Evolutionary conservation across 2,113 vertebrate genomes (phyloP), one percentile per base, ranked within the genome.

Genomic region (Argyrosomus japonicus): DNA sequence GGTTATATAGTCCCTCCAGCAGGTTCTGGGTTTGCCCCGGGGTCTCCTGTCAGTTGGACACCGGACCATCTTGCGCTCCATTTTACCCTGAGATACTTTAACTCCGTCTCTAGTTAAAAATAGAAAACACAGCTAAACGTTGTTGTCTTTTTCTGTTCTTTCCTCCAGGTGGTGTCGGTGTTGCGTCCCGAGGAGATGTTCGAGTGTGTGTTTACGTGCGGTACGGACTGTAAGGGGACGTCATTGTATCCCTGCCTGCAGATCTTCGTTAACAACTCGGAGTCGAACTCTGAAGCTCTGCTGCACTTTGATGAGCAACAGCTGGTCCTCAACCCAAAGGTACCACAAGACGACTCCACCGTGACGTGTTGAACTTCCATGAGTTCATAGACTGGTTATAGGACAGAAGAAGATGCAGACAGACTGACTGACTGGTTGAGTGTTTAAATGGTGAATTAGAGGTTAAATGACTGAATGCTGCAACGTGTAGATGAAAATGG

Each of bases 241-340:
- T 96, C 98, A 29, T 95, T 96, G 5, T 99, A 99, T 86, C 98
- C 98, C 76, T 99, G 97, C 67, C 96, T 99, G 3, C 98, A 99
- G 95, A 96, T 99, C 73, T 98, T 97, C 86, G 97, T 98, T 87
- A 97, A 97, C 92, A 97, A 97, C 95, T 97, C 97, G 0, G 95
- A 97, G 93, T 97, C 98, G 64, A 88, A 96, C 94, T 94, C 93
- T 1, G 92, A 96, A 54, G 97, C 97, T 6, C 94, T 99, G 92
- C 96, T 99, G 84, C 98, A 99, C 77, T 96, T 96, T 75, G 96
- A 99, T 73, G 97, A 99, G 88, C 96, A 97, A 45, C 97, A 99
- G 93, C 97, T 99, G 83, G 94, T 98, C 60, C 93, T 95, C 84
- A 99, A 98, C 95, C 97, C 97, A 3, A 98, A 99, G 97, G 98